phyloP scores from a whole-genome alignment of 2,797 vertebrate genomes.

The Triplophysa yarkandensis region DNA sequence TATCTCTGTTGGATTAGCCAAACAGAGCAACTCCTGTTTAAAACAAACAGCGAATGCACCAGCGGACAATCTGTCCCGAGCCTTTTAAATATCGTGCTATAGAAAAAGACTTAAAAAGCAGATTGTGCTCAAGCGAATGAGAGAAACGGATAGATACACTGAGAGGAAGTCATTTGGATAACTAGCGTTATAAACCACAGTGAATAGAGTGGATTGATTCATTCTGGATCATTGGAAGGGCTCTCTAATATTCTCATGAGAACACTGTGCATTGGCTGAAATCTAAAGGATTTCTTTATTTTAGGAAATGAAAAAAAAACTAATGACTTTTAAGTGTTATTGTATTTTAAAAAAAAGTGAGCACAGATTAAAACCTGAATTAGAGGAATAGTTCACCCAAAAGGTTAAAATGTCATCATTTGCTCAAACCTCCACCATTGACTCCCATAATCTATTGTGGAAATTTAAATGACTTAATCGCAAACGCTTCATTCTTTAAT shows the following conservation, averaged over 20 bases:
- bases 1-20: constrained; percentile 28
- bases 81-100: neutral
- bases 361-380: too few species aligned
- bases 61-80: neutral
- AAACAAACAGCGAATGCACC: constrained; percentile 25
- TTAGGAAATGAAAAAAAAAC: neutral
- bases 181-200: neutral
- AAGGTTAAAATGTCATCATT: too few species aligned
- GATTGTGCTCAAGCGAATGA: constrained; percentile 24
- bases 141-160: constrained; percentile 9
- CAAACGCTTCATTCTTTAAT: too few species aligned
- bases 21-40: constrained; percentile 35
- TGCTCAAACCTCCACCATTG: too few species aligned
- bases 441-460: too few species aligned
- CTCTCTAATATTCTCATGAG: neutral
- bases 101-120: constrained; percentile 14
- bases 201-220: neutral
- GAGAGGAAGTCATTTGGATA: neutral
- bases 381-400: too few species aligned
- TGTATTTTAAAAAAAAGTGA: too few species aligned
- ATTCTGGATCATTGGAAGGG: neutral
- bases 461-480: too few species aligned
- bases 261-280: too few species aligned
- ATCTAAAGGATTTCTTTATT: neutral
- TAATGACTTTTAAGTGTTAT: too few species aligned